phyloP scores from a whole-genome alignment of 1,140 invertebrate species.

The Odontomachus brunneus region DNA sequence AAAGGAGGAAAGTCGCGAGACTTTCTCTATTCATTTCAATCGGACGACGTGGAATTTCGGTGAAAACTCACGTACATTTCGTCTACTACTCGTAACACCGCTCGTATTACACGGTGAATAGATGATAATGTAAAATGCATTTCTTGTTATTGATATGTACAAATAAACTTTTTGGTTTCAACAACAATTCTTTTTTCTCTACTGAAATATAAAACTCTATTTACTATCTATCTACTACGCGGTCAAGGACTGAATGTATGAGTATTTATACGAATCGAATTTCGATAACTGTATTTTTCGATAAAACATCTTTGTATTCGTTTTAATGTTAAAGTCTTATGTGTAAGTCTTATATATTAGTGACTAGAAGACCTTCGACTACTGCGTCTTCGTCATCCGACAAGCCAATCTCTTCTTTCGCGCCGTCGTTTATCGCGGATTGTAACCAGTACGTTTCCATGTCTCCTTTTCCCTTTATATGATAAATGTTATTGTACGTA shows the following conservation, averaged over 20 bases:
- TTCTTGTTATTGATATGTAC: neutral
- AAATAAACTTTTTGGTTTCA: conserved; percentile 3
- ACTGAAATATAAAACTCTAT: neutral
- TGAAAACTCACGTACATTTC: conserved; percentile 61
- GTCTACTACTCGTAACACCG: neutral
- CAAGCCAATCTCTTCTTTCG: conserved; percentile 13
- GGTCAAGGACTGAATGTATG: neutral
- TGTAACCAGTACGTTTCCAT: conserved; percentile 94
- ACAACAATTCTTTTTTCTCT: neutral
- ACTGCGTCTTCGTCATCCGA: conserved; percentile 37
- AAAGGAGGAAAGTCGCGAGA: conserved; percentile 63
- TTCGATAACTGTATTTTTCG: neutral
- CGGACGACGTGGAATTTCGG: conserved; percentile 59
- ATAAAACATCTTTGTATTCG: neutral
- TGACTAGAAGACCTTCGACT: conserved; percentile 59
- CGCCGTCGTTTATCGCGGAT: conserved; percentile 79
- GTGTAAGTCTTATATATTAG: conserved; percentile 56
- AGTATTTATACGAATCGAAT: neutral
- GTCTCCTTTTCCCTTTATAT: conserved; percentile 92
- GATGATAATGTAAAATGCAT: neutral
- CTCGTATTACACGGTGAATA: neutral
- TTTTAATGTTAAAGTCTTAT: conserved; percentile 2
- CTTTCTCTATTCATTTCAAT: conserved; percentile 64
- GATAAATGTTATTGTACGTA: conserved; percentile 43
- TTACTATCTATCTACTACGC: too few species aligned